These are phyloP conservation scores for Nothura maculosa DNA, from an alignment of 2,797 vertebrate genomes.

Conservation along the genomic window DNA sequence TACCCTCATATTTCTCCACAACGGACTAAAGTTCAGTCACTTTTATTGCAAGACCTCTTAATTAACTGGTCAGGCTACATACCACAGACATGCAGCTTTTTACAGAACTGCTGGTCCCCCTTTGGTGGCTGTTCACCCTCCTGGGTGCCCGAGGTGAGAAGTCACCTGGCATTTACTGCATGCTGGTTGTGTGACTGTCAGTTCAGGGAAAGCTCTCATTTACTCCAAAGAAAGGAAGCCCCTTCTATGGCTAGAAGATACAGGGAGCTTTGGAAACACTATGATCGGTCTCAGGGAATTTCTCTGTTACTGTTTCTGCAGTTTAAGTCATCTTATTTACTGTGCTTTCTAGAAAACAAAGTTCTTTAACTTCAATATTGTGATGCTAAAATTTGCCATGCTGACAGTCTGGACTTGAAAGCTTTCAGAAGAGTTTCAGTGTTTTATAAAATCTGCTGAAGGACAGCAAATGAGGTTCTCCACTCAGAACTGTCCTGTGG, in stretches of 20 bases:
- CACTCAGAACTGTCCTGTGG: background rate
- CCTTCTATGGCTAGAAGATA: background rate
- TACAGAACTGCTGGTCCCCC: background rate
- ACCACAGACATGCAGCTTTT: background rate
- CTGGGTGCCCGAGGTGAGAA: background rate
- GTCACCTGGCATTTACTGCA: background rate
- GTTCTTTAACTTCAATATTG: conserved; percentile 14
- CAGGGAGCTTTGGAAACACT: background rate
- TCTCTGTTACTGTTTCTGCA: background rate
- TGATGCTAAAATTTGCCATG: background rate
- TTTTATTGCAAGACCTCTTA: background rate
- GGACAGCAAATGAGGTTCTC: conserved; percentile 10
- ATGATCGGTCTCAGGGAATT: background rate
- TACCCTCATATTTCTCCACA: background rate
- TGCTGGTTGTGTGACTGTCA: background rate
- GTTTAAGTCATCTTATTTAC: background rate
- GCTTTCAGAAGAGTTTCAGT: background rate
- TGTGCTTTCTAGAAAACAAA: background rate
- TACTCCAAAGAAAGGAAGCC: background rate
- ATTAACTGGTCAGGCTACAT: background rate
- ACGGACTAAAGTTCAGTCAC: background rate
- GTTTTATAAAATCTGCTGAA: conserved; percentile 36
- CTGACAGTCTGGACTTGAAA: background rate
- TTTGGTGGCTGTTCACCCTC: background rate
- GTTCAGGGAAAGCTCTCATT: background rate